Base-by-base conservation (phyloP, 2,113 vertebrate genomes). In the Bombycilla garrulus region DNA sequence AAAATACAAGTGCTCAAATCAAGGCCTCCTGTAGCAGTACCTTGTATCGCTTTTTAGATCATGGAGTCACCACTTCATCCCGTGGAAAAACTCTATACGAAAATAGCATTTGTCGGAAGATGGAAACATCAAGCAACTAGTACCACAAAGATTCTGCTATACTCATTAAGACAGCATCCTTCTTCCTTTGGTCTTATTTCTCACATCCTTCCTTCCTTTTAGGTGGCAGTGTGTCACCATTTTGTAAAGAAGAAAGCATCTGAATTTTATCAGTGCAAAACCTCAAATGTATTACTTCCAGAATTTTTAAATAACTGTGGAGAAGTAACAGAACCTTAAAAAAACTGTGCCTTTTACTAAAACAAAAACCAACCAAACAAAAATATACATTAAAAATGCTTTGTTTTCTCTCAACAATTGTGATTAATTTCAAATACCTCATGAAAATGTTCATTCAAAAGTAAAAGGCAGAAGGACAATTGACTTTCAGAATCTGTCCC, bases 131-230 rank as follows among this genome's bases (percentile, higher is more conserved):
- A 73, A 79, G 79, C 66, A 77, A 64, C 79, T 61, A 62, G 76
- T 45, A 86, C 70, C 83, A 94, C 74, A 82, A 74, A 60, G 61
- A 64, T 60, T 85, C 95, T 90, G 79, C 51, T 87, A 81, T 23
- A 70, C 65, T 88, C 92, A 72, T 93, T 91, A 93, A 29, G 24
- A 40, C 29, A 84, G 61, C 33, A 88, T 50, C 61, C 76, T 88
- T 94, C 82, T 81, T 96, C 88, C 86, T 96, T 88, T 81, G 69
- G 58, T 93, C 86, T 95, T 85, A 50, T 94, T 96, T 95, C 88
- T 93, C 82, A 96, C n/a, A 88, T 96, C 80, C 92, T 94, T 96
- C 93, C 95, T 96, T 95, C 88, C 95, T 88, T 89, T 90, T 62
- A 80, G 36, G 45, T 77, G 92, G 26, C 24, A 62, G 4, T 26